phyloP scores from a whole-genome alignment of 2,888 invertebrate species.

The Zhuqinia jingwanae region DNA sequence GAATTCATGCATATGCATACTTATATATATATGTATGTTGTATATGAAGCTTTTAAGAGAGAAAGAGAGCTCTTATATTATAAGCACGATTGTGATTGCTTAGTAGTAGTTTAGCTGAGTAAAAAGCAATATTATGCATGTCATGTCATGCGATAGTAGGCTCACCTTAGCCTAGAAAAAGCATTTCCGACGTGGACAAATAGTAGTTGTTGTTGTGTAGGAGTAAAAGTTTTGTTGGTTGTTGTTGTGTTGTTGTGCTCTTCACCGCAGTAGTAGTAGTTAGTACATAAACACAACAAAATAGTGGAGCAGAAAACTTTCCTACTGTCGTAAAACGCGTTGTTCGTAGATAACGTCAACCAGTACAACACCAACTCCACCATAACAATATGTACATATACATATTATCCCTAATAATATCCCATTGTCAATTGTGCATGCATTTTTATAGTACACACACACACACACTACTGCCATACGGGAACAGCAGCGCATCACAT shows the following conservation, averaged over 20 bases:
- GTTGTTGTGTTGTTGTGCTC: background rate
- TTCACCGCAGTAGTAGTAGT: background rate
- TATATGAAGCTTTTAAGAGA: too few species aligned
- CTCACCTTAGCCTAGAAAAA: conserved; percentile 71
- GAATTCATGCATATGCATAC: conserved; percentile 11
- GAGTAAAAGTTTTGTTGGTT: conserved; percentile 55
- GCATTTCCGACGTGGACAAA: conserved; percentile 70
- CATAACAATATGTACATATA: background rate
- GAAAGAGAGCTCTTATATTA: background rate
- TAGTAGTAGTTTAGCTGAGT: too few species aligned
- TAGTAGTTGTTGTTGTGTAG: conserved; percentile 49
- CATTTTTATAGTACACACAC: too few species aligned
- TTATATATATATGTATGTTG: too few species aligned
- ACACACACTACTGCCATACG: too few species aligned
- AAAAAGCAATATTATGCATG: conserved; percentile 47
- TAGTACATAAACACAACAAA: background rate
- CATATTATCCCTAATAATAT: too few species aligned
- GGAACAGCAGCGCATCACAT: background rate
- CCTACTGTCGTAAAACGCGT: conserved; percentile 6
- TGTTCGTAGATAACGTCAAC: conserved; percentile 33
- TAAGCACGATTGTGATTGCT: too few species aligned
- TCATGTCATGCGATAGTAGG: conserved; percentile 51
- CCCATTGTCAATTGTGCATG: background rate
- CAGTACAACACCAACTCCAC: background rate
- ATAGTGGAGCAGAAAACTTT: conserved; percentile 23